These are phyloP conservation scores for Heliconius himera DNA, from an alignment of 1,140 invertebrate species.

Conservation along the genomic window DNA sequence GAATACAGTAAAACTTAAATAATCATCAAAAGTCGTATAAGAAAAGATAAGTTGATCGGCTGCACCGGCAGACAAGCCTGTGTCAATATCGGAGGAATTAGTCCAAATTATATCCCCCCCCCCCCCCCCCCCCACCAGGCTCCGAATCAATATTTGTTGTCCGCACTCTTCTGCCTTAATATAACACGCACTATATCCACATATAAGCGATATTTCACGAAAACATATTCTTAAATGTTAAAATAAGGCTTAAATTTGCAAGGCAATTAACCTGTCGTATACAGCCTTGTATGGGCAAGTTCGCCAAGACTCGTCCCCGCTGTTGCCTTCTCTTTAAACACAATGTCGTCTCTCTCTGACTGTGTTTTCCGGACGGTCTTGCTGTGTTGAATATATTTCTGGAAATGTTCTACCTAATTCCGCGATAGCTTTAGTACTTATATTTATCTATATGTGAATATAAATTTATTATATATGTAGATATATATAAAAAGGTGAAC, in stretches of 20 bases:
- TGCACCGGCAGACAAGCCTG: slow-evolving; percentile 72
- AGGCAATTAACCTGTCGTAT: slow-evolving; percentile 25
- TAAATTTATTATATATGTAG: not conserved
- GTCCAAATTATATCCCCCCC: slow-evolving; percentile 76
- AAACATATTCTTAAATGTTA: slow-evolving; percentile 27
- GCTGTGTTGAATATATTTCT: slow-evolving; percentile 20
- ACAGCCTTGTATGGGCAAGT: slow-evolving; percentile 39
- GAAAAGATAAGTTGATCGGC: slow-evolving; percentile 65
- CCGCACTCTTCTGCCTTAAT: slow-evolving; percentile 80
- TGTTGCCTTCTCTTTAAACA: slow-evolving; percentile 72
- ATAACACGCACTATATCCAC: slow-evolving; percentile 77
- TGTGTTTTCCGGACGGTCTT: slow-evolving; percentile 62
- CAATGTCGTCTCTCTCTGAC: slow-evolving; percentile 75
- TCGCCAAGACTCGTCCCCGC: slow-evolving; percentile 67
- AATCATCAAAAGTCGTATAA: slow-evolving; percentile 65
- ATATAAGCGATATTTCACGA: slow-evolving; percentile 39
- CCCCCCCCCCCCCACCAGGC: slow-evolving; percentile 55
- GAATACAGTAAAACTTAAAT: slow-evolving; percentile 45
- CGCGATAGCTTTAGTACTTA: not conserved
- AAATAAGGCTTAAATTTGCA: slow-evolving; percentile 25
- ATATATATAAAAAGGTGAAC: not conserved
- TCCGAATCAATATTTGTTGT: slow-evolving; percentile 81
- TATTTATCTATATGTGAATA: not conserved
- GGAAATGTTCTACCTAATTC: slow-evolving; percentile 1
- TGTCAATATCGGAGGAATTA: slow-evolving; percentile 78